Conservation (phyloP, 2,888 invertebrate species). For the Onchidella celtica region DNA sequence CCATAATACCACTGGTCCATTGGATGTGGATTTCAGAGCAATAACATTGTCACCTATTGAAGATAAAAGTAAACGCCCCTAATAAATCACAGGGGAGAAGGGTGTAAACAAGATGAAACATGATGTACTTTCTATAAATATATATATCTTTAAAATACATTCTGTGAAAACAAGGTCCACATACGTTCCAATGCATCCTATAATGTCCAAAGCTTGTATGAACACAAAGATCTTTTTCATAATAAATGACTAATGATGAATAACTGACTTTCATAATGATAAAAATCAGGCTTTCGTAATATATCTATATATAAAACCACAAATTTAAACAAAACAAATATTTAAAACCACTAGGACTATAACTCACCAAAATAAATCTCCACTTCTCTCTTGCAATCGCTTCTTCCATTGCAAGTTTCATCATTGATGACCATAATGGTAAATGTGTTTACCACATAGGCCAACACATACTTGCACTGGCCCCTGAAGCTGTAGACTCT, state of each 20-base stretch:
- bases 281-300: neutral
- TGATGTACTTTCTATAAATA: too few species aligned
- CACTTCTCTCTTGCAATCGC: constrained; percentile 82
- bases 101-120: too few species aligned
- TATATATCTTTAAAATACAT: too few species aligned
- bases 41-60: constrained; percentile 24
- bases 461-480: constrained; percentile 87
- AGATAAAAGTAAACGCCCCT: neutral
- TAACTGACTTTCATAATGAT: too few species aligned
- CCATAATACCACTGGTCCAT: constrained; percentile 58
- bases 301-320: neutral
- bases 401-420: constrained; percentile 81
- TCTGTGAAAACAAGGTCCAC: too few species aligned
- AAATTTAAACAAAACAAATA: neutral
- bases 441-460: constrained; percentile 85
- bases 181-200: too few species aligned
- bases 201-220: too few species aligned
- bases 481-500: constrained; percentile 87
- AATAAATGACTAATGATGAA: too few species aligned
- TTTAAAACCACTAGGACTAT: neutral
- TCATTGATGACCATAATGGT: constrained; percentile 84
- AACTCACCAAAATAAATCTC: constrained; percentile 86
- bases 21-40: constrained; percentile 53
- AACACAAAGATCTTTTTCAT: too few species aligned
- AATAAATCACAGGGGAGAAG: too few species aligned